Conservation (phyloP, 1,140 invertebrate genomes). For the Diachasmimorpha longicaudata region DNA sequence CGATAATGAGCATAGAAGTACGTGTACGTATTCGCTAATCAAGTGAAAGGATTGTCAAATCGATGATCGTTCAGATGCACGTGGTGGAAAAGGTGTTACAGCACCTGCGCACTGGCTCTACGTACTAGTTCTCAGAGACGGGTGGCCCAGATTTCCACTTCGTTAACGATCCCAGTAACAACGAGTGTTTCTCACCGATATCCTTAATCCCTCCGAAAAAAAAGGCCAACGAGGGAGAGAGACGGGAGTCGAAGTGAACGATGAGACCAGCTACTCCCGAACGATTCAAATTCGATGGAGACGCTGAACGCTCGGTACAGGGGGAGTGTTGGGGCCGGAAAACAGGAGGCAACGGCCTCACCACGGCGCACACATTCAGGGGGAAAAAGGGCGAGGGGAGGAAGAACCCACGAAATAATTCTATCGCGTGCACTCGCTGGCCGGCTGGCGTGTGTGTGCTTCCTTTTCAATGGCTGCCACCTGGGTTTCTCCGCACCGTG, state of each 20-base stretch:
- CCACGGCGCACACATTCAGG: background rate
- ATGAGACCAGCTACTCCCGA: background rate
- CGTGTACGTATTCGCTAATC: slow-evolving; percentile 12
- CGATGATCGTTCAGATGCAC: slow-evolving; percentile 17
- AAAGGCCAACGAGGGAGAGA: background rate
- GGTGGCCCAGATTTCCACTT: slow-evolving; percentile 1
- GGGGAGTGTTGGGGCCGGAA: background rate
- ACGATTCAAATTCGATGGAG: too few relatives aligned
- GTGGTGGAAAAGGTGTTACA: background rate
- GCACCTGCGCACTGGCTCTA: background rate
- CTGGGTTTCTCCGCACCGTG: background rate
- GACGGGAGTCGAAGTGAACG: background rate
- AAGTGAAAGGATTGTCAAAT: slow-evolving; percentile 23
- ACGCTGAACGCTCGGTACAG: too few relatives aligned
- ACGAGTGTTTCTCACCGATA: background rate
- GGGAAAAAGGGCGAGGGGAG: background rate
- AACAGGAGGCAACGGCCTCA: background rate
- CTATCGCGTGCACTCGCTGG: background rate
- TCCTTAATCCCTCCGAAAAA: background rate
- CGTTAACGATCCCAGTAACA: background rate
- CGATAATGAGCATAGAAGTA: slow-evolving; percentile 14
- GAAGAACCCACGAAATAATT: slow-evolving; percentile 11
- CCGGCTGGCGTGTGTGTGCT: background rate
- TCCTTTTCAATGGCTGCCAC: slow-evolving; percentile 3
- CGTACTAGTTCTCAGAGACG: slow-evolving; percentile 2